Evolutionary conservation across 2,888 invertebrate species (phyloP), one percentile per base, ranked within the genome.

Genomic region (Tupiocoris notatus): DNA sequence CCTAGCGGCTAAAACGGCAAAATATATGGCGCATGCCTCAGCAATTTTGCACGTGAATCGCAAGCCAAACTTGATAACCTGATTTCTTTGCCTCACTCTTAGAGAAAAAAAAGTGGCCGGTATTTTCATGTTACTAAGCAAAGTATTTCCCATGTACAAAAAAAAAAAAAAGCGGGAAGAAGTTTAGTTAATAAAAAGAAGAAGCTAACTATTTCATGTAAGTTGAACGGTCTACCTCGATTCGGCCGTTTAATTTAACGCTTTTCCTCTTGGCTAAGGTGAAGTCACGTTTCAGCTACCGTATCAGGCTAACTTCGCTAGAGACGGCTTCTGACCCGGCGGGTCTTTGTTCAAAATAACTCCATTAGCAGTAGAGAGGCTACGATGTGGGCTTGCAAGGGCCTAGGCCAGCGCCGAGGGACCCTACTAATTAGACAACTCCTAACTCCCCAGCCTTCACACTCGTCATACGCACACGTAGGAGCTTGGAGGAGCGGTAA

Each of bases 291-390:
- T 67, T 70, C 54, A 39, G 59, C 22, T 18, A 20, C 17, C 58
- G 58, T 70, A 70, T 70, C 70, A 70, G 24, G 59, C 58, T 70
- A 70, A 70, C 70, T 59, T 70, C 16, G 24, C 59, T 21, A 70
- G 70, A 9, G 59, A 17, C 57, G 22, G 59, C 58, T 22, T 59
- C 58, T 59, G n/a, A 70, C 22, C 59, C 70, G n/a, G 9, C 57
- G 59, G 70, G 70, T 24, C 59, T 70, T 70, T 70, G 70, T 70
- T 70, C 70, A 70, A 59, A 68, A 68, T 70, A 70, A 70, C 70
- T 70, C 70, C 59, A 70, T 70, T 70, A 70, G 70, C 22, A 16
- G 59, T 7, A 3, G 39, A 39, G 39, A 39, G 3, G 39, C 39
- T 12, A 39, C 39, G 39, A 7, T 39, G 39, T 39, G 70, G 70